Evolutionary conservation across 2,888 invertebrate species (phyloP).

Genomic region (Ceraclea dissimilis): DNA sequence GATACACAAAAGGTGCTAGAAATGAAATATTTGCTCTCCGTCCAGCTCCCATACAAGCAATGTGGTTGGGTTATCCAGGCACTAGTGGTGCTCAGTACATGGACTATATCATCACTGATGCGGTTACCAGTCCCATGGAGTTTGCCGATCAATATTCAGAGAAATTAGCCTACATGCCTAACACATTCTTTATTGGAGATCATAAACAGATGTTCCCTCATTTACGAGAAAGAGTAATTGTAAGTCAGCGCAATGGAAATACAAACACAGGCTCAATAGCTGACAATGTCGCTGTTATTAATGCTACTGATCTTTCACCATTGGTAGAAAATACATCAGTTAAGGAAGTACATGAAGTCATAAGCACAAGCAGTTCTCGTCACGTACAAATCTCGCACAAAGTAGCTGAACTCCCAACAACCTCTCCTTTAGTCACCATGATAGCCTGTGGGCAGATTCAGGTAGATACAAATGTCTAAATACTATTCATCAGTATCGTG

Average conservation of each 20-base stretch:
- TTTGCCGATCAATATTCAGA: slow-evolving; percentile 86
- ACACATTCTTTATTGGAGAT: slow-evolving; percentile 97
- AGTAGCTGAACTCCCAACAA: slow-evolving; percentile 89
- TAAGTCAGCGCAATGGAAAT: slow-evolving; percentile 53
- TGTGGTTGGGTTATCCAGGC: slow-evolving; percentile 99
- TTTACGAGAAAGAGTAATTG: slow-evolving; percentile 75
- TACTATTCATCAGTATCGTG: not conserved
- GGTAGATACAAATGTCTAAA: not conserved
- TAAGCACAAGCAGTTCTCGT: slow-evolving; percentile 49
- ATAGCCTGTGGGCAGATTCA: slow-evolving; percentile 74
- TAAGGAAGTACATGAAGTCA: slow-evolving; percentile 77
- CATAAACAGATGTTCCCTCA: slow-evolving; percentile 99
- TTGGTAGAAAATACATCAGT: slow-evolving; percentile 85
- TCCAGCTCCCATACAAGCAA: slow-evolving; percentile 94
- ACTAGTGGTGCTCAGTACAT: slow-evolving; percentile 97
- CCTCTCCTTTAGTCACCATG: slow-evolving; percentile 91
- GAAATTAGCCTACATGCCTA: slow-evolving; percentile 95
- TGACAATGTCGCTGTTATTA: slow-evolving; percentile 84
- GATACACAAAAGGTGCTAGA: slow-evolving; percentile 97
- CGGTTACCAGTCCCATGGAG: slow-evolving; percentile 84
- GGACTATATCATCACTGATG: slow-evolving; percentile 96
- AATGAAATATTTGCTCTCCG: slow-evolving; percentile 97
- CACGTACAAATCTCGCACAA: slow-evolving; percentile 88
- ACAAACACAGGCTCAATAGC: slow-evolving; percentile 50
- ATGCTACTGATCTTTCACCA: slow-evolving; percentile 86